A percentile compares a stretch with the other conserved stretches of the same genome.
Evolutionary conservation across 2,888 invertebrate species (phyloP).

Genomic region (Rhagonycha fulva): DNA sequence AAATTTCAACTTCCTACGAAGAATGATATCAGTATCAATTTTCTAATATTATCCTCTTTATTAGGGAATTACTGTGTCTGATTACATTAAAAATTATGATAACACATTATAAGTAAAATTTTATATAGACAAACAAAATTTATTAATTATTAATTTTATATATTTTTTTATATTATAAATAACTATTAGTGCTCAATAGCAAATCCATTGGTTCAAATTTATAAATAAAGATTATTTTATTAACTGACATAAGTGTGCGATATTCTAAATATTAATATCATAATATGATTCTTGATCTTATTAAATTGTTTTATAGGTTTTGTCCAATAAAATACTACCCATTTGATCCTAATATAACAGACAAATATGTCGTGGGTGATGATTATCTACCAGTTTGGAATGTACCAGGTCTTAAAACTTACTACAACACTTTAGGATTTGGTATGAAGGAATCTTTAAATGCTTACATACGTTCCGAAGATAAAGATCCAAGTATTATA

Average conservation of each 20-base stretch:
- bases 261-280: too few relatives aligned
- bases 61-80: neutral
- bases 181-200: too few relatives aligned
- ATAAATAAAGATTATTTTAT: neutral
- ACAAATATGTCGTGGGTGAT: constrained; percentile 94
- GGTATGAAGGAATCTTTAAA: constrained; percentile 89
- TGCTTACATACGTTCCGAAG: constrained; percentile 68
- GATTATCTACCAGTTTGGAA: constrained; percentile 95
- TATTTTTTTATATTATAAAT: neutral
- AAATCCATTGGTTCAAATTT: too few relatives aligned
- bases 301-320: constrained; percentile 64
- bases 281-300: neutral
- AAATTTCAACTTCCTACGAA: neutral
- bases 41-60: neutral
- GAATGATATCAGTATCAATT: neutral
- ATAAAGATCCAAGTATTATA: constrained; percentile 71
- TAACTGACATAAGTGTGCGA: neutral
- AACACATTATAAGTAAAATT: neutral
- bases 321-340: constrained; percentile 90
- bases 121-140: neutral
- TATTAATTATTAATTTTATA: too few relatives aligned
- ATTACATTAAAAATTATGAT: neutral
- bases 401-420: constrained; percentile 75
- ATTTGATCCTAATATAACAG: constrained; percentile 75
- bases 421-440: constrained; percentile 72